phyloP scores from a whole-genome alignment of 2,797 vertebrate genomes.

The Amazona ochrocephala region DNA sequence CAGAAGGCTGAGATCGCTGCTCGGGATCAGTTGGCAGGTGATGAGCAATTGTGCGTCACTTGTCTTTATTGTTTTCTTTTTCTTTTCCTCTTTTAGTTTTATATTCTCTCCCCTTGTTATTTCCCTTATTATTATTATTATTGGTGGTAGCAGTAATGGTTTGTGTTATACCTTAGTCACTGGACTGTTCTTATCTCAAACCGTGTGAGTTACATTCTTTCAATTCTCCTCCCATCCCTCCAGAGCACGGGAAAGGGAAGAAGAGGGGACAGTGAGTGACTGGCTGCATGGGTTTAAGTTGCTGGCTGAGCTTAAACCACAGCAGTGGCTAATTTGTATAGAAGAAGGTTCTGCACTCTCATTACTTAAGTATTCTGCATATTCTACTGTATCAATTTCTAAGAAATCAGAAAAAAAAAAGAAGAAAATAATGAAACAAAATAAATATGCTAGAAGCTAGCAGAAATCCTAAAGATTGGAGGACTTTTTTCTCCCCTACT shows the following conservation, averaged over 20 bases:
- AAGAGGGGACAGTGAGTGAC: background rate
- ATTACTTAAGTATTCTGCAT: background rate
- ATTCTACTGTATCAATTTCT: background rate
- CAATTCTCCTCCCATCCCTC: background rate
- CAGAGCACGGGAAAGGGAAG: background rate
- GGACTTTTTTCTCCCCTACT: background rate
- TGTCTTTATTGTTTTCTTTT: background rate
- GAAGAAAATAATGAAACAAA: background rate
- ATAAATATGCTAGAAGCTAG: background rate
- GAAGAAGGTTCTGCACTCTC: background rate
- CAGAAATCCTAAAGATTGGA: background rate
- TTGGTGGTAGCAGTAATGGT: background rate
- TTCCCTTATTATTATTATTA: background rate
- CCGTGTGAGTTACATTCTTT: background rate
- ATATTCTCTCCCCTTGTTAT: background rate
- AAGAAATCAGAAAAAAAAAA: background rate
- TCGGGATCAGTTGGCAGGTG: fast-evolving
- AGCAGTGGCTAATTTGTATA: background rate
- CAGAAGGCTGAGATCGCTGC: background rate
- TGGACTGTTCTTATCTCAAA: background rate
- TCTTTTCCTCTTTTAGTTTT: background rate
- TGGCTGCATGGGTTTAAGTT: background rate
- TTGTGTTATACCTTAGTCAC: background rate
- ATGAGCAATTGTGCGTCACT: background rate
- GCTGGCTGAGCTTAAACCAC: background rate